Base-by-base conservation (phyloP, 37 sponge, comb jelly and placozoan genomes). In the Geodia barretti region DNA sequence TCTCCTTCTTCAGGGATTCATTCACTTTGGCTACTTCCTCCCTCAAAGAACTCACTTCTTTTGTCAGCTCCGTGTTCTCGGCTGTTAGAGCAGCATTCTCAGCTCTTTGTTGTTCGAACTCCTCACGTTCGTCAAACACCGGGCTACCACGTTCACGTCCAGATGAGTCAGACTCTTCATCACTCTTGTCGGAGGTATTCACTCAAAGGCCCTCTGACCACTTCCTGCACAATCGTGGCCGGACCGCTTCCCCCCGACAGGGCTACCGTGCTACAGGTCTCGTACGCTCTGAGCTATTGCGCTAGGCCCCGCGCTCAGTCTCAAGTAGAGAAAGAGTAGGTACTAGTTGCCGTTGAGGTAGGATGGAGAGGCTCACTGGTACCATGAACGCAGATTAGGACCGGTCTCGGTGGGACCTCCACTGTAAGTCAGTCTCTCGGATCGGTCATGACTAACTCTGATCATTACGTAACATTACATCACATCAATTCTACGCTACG, bases 1-100 rank as follows among this genome's bases (percentile, higher is more conserved):
- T 47, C 54, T 47, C 54, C 54, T 47, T 47, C 37, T 76, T 76
- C 63, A 60, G 31, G 4, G 36, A 37, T 38, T 20, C 76, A 8
- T 20, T 60, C 9, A 76, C 62, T 26, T 33, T 59, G 21, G 19
- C 37, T 24, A 76, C 33, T 34, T 59, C 32, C 8, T 9, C 38
- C 34, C 34, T 28, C 76, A 76, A 33, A n/a, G 20, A n/a, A 11
- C 76, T 28, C 3, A 76, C 25, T 20, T 42, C 54, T 58, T 59
- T 29, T 23, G 20, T 76, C 23, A 76, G 76, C 36, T 42, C 20
- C 31, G 1, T 37, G 23, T 59, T 76, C 36, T 60, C 62, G 24
- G 41, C 76, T 34, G 54, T 17, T 7, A 47, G 54, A 17, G 7
- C 54, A 17, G 54, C 54, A 47, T 47, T 47, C 54, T 47, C 11